A percentile compares a stretch with the other conserved stretches of the same genome.
These are phyloP conservation scores for Trachelipus rathkii DNA, from an alignment of 1,140 invertebrate genomes.

Conservation along the genomic window DNA sequence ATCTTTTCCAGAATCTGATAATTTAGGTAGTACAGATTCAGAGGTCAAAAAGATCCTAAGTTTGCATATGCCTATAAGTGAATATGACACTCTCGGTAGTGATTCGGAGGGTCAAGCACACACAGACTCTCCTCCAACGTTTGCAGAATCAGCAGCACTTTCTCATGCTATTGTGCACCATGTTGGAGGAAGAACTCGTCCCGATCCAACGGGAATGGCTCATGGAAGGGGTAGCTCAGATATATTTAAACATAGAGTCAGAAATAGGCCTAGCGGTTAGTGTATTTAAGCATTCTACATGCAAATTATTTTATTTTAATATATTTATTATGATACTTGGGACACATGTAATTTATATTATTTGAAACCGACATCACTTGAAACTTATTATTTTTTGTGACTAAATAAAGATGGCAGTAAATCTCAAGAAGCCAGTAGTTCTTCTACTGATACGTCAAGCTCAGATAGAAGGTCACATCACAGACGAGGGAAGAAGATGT, in stretches of 20 bases:
- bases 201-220: constrained; percentile 25
- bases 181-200: constrained; percentile 26
- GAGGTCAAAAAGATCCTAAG: constrained; percentile 83
- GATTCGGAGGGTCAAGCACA: constrained; percentile 61
- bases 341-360: no score
- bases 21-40: constrained; percentile 77
- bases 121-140: constrained; percentile 42
- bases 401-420: constrained; percentile 16
- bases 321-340: no score
- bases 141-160: constrained; percentile 42
- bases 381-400: no score
- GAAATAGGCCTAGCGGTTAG: constrained; percentile 37
- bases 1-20: constrained; percentile 65
- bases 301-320: neutral
- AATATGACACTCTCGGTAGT: constrained; percentile 72
- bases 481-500: constrained; percentile 36
- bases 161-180: constrained; percentile 42
- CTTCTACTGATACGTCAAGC: constrained; percentile 37
- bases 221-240: constrained; percentile 35
- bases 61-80: constrained; percentile 80
- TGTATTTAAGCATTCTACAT: neutral
- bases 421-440: constrained; percentile 41
- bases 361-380: no score
- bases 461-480: constrained; percentile 38
- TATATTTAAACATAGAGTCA: constrained; percentile 41